Percentiles rank a stretch among this genome's conserved stretches.
phyloP scores from a whole-genome alignment of 2,888 invertebrate species.

The Macrosoma leucophasiata region DNA sequence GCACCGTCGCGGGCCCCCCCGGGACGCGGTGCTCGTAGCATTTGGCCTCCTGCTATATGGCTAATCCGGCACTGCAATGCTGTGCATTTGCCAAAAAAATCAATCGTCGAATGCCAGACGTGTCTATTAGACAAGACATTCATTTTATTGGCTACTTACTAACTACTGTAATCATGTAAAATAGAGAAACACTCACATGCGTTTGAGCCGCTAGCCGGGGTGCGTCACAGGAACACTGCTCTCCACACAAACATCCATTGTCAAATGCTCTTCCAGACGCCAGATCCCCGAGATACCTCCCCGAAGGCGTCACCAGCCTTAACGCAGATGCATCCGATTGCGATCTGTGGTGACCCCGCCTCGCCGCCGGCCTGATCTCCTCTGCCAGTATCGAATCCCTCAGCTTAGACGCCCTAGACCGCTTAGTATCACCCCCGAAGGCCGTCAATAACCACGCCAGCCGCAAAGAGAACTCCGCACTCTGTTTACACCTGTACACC shows the following conservation, averaged over 20 bases:
- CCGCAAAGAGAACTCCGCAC: constrained; percentile 96
- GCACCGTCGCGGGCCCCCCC: too few species aligned
- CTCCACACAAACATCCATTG: constrained; percentile 94
- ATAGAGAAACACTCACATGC: constrained; percentile 44
- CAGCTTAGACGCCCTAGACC: constrained; percentile 58
- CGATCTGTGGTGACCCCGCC: constrained; percentile 79
- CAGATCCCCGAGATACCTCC: constrained; percentile 90
- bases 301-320: constrained; percentile 67
- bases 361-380: constrained; percentile 64
- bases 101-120: too few species aligned
- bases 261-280: constrained; percentile 97
- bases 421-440: constrained; percentile 81
- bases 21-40: too few species aligned
- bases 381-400: constrained; percentile 64
- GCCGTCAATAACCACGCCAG: constrained; percentile 98
- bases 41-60: too few species aligned
- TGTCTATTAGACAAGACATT: too few species aligned
- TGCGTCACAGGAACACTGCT: constrained; percentile 79
- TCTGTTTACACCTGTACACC: constrained; percentile 85
- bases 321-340: constrained; percentile 88
- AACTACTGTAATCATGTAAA: not conserved
- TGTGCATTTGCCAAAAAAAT: too few species aligned
- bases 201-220: constrained; percentile 67
- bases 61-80: too few species aligned
- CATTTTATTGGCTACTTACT: constrained; percentile 5